These are phyloP conservation scores for Crossocerus cetratus DNA, from an alignment of 2,888 invertebrate genomes.

Conservation along the genomic window DNA sequence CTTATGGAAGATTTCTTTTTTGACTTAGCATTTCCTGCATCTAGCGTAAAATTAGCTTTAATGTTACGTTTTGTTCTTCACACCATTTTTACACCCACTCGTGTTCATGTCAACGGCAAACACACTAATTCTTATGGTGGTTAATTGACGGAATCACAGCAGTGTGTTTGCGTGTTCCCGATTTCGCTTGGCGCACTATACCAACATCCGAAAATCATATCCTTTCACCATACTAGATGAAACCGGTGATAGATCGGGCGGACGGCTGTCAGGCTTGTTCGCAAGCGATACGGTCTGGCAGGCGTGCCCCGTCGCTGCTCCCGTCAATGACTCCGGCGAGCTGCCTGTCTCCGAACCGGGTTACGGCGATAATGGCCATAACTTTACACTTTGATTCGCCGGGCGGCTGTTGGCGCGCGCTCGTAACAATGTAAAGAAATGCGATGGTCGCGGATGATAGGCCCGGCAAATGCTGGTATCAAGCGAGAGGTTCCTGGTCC, in stretches of 20 bases:
- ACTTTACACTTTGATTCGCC: conserved; percentile 13
- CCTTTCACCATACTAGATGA: too few species aligned
- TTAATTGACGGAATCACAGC: too few species aligned
- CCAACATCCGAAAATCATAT: too few species aligned
- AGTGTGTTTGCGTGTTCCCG: too few species aligned
- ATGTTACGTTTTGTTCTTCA: too few species aligned
- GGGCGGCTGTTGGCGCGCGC: conserved; percentile 22
- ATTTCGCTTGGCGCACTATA: too few species aligned
- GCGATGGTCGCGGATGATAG: conserved; percentile 49
- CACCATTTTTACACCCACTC: too few species aligned
- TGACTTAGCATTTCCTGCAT: too few species aligned
- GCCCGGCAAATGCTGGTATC: conserved; percentile 17
- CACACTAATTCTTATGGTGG: too few species aligned
- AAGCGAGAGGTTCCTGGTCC: conserved; percentile 48
- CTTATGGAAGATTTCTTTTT: too few species aligned
- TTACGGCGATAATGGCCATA: neutral
- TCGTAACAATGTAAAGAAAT: conserved; percentile 30
- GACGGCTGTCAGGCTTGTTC: conserved; percentile 12
- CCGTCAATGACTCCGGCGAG: neutral
- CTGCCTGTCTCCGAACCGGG: neutral
- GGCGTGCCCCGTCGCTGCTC: neutral
- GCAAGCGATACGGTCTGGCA: conserved; percentile 7
- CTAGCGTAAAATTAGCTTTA: too few species aligned
- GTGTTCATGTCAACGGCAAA: too few species aligned
- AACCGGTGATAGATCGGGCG: neutral